Percentiles rank a stretch among this genome's conserved stretches.
Conservation (phyloP, 2,888 invertebrate genomes). For the Drosophila meridiana region DNA sequence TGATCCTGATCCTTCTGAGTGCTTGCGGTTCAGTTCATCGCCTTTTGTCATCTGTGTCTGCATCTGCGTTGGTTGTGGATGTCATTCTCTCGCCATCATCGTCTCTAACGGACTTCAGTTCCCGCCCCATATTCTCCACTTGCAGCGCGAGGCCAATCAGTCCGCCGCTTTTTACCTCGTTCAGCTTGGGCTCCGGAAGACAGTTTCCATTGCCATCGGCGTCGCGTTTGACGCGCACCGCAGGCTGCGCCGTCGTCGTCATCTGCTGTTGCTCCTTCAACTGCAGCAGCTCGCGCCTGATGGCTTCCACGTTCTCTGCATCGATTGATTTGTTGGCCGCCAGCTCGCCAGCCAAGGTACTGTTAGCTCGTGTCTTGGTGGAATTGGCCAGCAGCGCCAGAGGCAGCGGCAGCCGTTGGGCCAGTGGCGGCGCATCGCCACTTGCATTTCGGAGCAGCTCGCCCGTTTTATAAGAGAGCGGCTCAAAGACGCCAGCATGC, state of each 20-base stretch:
- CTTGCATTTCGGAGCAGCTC: slow-evolving; percentile 60
- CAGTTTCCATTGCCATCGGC: slow-evolving; percentile 66
- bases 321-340: slow-evolving; percentile 28
- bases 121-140: slow-evolving; percentile 79
- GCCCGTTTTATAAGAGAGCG: slow-evolving; percentile 82
- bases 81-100: slow-evolving; percentile 32
- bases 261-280: slow-evolving; percentile 39
- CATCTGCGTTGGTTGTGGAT: neutral
- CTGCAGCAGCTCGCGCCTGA: slow-evolving; percentile 82
- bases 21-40: slow-evolving; percentile 20
- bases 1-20: neutral
- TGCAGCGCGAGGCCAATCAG: slow-evolving; percentile 50
- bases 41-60: slow-evolving; percentile 9
- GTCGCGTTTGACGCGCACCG: slow-evolving; percentile 68
- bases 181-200: slow-evolving; percentile 68
- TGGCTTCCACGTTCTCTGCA: slow-evolving; percentile 76
- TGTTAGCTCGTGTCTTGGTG: slow-evolving; percentile 59
- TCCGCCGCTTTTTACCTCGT: slow-evolving; percentile 38
- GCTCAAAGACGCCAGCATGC: slow-evolving; percentile 77
- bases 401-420: slow-evolving; percentile 79
- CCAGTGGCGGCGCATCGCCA: slow-evolving; percentile 31
- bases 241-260: slow-evolving; percentile 30
- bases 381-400: slow-evolving; percentile 80
- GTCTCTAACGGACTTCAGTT: slow-evolving; percentile 82
- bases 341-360: slow-evolving; percentile 21